Percentiles rank a stretch among this genome's conserved stretches.
Evolutionary conservation across 2,797 vertebrate genomes (phyloP).

Genomic region (Nyctalus aviator): DNA sequence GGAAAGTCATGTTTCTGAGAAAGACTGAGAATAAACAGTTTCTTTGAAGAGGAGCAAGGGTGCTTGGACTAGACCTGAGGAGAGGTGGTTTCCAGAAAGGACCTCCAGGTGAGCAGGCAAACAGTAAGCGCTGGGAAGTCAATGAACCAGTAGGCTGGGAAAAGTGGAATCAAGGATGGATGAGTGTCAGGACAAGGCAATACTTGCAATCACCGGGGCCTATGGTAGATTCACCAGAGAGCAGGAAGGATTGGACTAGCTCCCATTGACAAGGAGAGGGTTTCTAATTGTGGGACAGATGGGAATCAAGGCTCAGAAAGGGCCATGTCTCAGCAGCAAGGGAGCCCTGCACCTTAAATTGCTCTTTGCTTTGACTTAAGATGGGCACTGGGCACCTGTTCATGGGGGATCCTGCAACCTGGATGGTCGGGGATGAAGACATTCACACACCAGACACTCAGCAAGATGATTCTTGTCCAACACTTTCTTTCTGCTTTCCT

Average conservation of each 20-base stretch:
- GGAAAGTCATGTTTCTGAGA: not conserved
- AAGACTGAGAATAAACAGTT: not conserved
- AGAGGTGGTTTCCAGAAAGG: not conserved
- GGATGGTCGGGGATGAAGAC: no score
- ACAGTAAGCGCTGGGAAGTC: not conserved
- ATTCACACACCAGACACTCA: not conserved
- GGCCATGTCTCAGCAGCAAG: not conserved
- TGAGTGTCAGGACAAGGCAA: not conserved
- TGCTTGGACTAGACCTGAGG: no score
- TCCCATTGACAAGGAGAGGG: not conserved
- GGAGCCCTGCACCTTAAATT: not conserved
- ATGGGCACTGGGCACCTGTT: accelerated
- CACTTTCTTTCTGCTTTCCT: not conserved
- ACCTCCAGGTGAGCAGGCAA: not conserved
- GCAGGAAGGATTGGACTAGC: not conserved
- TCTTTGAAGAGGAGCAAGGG: not conserved
- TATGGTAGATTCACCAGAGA: no score
- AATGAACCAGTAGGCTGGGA: not conserved
- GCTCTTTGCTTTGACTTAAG: not conserved
- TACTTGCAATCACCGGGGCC: accelerated
- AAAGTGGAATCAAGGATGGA: not conserved
- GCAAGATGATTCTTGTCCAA: not conserved
- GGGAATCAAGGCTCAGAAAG: not conserved
- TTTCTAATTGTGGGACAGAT: accelerated
- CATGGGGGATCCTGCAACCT: no score